Evolutionary conservation across 2,888 invertebrate species (phyloP).

Genomic region (Spodoptera littoralis): DNA sequence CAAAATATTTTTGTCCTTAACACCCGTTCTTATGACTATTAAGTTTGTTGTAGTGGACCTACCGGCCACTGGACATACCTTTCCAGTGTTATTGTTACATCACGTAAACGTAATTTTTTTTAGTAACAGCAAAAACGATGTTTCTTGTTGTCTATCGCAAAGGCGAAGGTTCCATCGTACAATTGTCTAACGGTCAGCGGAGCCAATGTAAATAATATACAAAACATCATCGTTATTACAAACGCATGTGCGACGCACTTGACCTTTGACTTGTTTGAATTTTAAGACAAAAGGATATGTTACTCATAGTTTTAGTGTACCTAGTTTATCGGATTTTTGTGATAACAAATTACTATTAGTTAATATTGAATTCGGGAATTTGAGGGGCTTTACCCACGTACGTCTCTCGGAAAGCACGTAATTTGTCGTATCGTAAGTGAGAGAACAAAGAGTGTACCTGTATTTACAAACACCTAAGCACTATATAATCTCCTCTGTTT

Average conservation of each 20-base stretch:
- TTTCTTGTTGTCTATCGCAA: slow-evolving; percentile 26
- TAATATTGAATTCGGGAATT: no score
- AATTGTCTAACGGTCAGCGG: slow-evolving; percentile 23
- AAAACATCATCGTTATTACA: slow-evolving; percentile 25
- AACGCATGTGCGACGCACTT: slow-evolving; percentile 31
- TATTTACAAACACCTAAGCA: no score
- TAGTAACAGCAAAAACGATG: slow-evolving; percentile 23
- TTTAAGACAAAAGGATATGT: slow-evolving; percentile 25
- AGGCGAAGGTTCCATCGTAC: slow-evolving; percentile 45
- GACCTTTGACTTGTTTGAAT: slow-evolving; percentile 34
- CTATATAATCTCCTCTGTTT: no score
- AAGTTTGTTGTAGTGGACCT: no score
- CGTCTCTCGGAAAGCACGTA: no score
- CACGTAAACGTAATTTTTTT: no score
- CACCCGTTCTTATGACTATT: no score
- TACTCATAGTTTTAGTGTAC: slow-evolving; percentile 2
- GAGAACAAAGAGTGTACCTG: no score
- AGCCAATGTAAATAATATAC: slow-evolving; percentile 26
- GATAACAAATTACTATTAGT: no score
- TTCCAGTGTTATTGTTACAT: slow-evolving; percentile 9
- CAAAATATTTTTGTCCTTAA: no score
- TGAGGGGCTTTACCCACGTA: no score
- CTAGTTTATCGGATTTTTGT: neutral
- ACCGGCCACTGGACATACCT: neutral
- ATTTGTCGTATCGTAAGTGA: no score